Base-by-base conservation (phyloP, 92 coral and sea anemone genomes). In the Phenganax subtilis region DNA sequence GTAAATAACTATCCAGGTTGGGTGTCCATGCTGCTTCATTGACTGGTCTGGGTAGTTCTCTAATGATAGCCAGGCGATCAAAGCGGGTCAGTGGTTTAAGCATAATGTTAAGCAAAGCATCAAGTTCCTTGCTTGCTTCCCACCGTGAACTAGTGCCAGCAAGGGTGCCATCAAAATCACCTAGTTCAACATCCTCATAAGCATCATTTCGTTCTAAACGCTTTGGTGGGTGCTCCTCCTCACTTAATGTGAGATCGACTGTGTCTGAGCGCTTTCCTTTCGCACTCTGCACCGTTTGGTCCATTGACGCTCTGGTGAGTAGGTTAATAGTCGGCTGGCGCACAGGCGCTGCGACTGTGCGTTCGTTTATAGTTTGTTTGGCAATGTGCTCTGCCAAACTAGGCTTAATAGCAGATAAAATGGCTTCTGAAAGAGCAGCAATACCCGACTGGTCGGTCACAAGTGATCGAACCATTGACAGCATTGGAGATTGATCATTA, bases 51-150 rank as follows among this genome's bases (percentile, higher is more conserved):
- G 88, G 81, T 25, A 86, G 81, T 37, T 86, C 88, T 54, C 53
- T 57, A 8, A 85, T 30, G 57, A 80, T 85, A 9, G 79, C 8
- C 59, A 85, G 20, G 51, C 85, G 80, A 76, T 85, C 80, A 57
- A 85, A 85, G 75, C 88, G 85, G 61, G 62, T 82, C 52, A 74
- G 59, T 25, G 82, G 88, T 27, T 81, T 86, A 72, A 16, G 9
- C 15, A 86, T 37, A 57, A 74, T 57, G 15, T 73, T 75, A 44
- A 85, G 85, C 72, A 86, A 66, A 15, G 86, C 83, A 5, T 82
- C 53, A 63, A 82, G 82, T 67, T 81, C 88, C 59, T 85, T 82
- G 61, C 86, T 81, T 3, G 88, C 81, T 65, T 85, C 75, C 88
- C 88, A 85, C 52, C 82, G 86, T 61, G 85, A 71, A 68, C 57